Evolutionary conservation across 64 coral and sea anemone genomes (phyloP), one percentile per base, ranked within the genome.

Genomic region (Pocillopora damicornis): DNA sequence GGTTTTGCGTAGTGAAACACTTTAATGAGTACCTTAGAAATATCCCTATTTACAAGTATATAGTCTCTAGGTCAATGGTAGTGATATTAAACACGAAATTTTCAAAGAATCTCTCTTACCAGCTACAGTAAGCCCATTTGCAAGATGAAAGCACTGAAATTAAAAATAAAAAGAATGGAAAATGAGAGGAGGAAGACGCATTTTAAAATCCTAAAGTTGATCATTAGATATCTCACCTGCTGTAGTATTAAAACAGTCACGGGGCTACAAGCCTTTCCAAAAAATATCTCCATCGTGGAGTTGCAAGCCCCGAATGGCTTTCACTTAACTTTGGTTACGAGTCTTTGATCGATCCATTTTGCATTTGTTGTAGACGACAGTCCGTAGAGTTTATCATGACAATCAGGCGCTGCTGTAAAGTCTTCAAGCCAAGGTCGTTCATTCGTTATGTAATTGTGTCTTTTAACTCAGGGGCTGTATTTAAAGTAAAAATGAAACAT

Each of bases 201-300:
- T 64, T 17, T 85, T 82, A 67, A 22, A 66, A 18, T 79, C 18
- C 35, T 6, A 67, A 35, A 30, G 42, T n/a, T 42, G 20, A 35
- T 72, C 6, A 51, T 85, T 85, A 34, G 26, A n/a, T 23, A 15
- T 72, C 37, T 36, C 38, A 85, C 81, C 81, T 72, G 36, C 4
- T 57, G 30, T 0, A 83, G 9, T 56, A 72, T 22, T 12, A 17
- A 11, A 26, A 65, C 6, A 72, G 72, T 14, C 51, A 13, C 65
- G 25, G 71, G 64, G 81, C 22, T 73, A n/a, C 20, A 57, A 66
- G 58, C 65, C 36, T 58, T 85, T 85, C 64, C 81, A 58, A 67
- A 58, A 73, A 59, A 63, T 63, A 85, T 85, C 35, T 85, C 22
- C 64, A 38, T 9, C 18, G 38, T 18, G 22, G 11, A 20, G 64